These are phyloP conservation scores for Agrilus biguttatus DNA, from an alignment of 2,888 invertebrate species.

Conservation along the genomic window DNA sequence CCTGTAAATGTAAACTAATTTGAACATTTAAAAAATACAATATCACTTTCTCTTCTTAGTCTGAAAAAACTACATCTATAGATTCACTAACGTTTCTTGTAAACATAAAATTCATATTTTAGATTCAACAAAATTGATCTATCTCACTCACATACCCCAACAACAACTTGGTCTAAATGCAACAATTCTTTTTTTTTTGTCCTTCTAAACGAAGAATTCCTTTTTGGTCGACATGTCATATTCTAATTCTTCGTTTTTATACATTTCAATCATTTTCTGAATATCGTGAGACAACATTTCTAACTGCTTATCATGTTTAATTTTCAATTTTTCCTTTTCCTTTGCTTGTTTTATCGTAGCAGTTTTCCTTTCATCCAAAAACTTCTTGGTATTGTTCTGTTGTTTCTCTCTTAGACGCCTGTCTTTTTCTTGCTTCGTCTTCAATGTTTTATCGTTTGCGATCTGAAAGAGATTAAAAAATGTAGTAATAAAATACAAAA, in stretches of 20 bases:
- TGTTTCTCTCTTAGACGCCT: constrained; percentile 86
- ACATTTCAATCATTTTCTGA: constrained; percentile 83
- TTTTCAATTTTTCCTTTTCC: constrained; percentile 83
- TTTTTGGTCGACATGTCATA: constrained; percentile 78
- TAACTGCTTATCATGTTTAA: constrained; percentile 82
- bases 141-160: too few species aligned
- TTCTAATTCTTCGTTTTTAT: constrained; percentile 85
- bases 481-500: not conserved
- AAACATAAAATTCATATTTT: not conserved
- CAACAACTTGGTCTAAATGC: too few species aligned
- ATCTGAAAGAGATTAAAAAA: constrained; percentile 16
- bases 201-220: constrained; percentile 75
- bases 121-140: not conserved
- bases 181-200: not conserved
- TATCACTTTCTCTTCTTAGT: too few species aligned
- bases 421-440: constrained; percentile 95
- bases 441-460: constrained; percentile 86
- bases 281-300: constrained; percentile 80
- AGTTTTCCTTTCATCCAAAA: constrained; percentile 86
- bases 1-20: too few species aligned
- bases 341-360: constrained; percentile 80
- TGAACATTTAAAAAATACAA: too few species aligned
- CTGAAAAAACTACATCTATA: too few species aligned
- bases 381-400: constrained; percentile 94
- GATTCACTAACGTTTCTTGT: too few species aligned